Evolutionary conservation across 1,140 invertebrate species (phyloP).

Genomic region (Hyphantria cunea): DNA sequence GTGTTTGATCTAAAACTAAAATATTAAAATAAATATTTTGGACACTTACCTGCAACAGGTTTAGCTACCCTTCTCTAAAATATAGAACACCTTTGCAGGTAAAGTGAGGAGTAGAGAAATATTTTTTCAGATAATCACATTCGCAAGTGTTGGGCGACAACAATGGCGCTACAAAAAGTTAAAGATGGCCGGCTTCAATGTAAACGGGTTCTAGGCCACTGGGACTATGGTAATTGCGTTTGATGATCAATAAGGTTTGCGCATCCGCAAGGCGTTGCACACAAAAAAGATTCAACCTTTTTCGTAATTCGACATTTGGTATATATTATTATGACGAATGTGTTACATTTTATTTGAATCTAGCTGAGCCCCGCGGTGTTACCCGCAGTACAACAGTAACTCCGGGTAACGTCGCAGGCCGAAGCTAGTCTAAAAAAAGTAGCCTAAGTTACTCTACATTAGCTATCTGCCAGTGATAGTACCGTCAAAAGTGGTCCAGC

Average conservation of each 20-base stretch:
- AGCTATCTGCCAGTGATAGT: too few species aligned
- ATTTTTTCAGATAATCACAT: slow-evolving; percentile 64
- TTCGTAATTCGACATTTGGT: too few species aligned
- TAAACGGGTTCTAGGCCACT: slow-evolving; percentile 36
- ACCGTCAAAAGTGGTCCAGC: too few species aligned
- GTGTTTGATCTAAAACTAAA: too few species aligned
- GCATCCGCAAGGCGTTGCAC: slow-evolving; percentile 45
- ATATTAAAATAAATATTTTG: background rate
- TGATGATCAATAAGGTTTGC: slow-evolving; percentile 11
- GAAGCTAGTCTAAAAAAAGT: too few species aligned
- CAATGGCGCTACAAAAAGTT: slow-evolving; percentile 43
- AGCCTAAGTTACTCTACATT: too few species aligned
- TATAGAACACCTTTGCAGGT: slow-evolving; percentile 58
- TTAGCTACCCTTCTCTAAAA: slow-evolving; percentile 43
- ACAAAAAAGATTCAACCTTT: background rate
- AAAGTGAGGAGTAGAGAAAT: slow-evolving; percentile 60
- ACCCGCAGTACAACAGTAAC: too few species aligned
- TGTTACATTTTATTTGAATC: too few species aligned
- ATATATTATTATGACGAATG: too few species aligned
- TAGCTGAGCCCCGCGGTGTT: too few species aligned
- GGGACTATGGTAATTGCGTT: slow-evolving; percentile 24
- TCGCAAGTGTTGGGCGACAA: slow-evolving; percentile 54
- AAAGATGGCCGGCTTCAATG: slow-evolving; percentile 37
- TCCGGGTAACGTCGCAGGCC: too few species aligned
- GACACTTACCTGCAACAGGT: slow-evolving; percentile 2